These are phyloP conservation scores for Apis cerana DNA, from an alignment of 1,140 invertebrate species.

Conservation along the genomic window DNA sequence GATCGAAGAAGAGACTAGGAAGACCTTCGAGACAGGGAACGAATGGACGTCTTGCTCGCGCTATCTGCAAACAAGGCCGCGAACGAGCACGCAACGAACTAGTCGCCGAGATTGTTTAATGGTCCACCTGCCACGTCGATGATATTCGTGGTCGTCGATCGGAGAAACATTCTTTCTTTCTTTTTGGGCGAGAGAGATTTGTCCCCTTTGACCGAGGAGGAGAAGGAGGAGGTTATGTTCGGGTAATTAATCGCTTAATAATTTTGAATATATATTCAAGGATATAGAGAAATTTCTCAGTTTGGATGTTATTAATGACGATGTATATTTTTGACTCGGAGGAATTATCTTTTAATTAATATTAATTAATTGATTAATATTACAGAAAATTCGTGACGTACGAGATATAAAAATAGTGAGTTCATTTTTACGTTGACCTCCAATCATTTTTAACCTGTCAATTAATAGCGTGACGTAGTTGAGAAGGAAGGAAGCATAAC, in stretches of 20 bases:
- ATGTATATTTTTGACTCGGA: no score
- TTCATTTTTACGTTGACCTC: no score
- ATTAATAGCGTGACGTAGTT: no score
- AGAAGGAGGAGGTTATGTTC: neutral
- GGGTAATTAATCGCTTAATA: neutral
- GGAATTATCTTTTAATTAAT: no score
- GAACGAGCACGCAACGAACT: conserved; percentile 56
- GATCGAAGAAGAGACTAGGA: conserved; percentile 21
- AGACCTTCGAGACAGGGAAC: conserved; percentile 29
- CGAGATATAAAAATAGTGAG: no score
- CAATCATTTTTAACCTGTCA: no score
- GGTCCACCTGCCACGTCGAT: conserved; percentile 52
- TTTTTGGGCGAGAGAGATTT: neutral
- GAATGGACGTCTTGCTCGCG: conserved; percentile 39
- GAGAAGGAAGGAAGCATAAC: no score
- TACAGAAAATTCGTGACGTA: no score
- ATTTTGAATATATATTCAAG: no score
- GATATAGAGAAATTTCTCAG: no score
- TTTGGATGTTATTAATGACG: no score
- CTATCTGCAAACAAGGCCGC: conserved; percentile 56
- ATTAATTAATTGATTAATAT: no score
- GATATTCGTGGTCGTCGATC: conserved; percentile 9
- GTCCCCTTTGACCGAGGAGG: neutral
- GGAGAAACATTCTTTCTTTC: neutral
- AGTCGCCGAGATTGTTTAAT: conserved; percentile 51